Conservation (phyloP, 2,888 invertebrate genomes). For the Siphonodentalium dalli region DNA sequence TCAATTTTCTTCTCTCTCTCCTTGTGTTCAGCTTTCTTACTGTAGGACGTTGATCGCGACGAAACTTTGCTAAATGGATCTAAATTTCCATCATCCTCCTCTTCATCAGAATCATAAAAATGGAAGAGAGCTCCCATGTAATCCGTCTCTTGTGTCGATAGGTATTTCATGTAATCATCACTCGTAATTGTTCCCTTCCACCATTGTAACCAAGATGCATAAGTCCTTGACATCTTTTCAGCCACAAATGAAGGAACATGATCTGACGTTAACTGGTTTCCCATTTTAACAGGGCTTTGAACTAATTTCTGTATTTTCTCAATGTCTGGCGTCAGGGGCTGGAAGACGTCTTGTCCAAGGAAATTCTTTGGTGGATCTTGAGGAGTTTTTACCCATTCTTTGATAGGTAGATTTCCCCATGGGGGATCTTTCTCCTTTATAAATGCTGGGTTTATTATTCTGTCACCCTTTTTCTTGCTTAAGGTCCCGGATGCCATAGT, state of each 20-base stretch:
- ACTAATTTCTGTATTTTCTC: conserved; percentile 44
- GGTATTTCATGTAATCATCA: conserved; percentile 65
- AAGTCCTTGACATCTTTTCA: conserved; percentile 56
- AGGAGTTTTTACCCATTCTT: conserved; percentile 61
- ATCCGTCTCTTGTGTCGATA: conserved; percentile 63
- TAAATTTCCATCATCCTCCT: conserved; percentile 54
- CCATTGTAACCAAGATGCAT: conserved; percentile 63
- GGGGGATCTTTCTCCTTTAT: conserved; percentile 49
- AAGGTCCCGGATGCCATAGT: conserved; percentile 59
- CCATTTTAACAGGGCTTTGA: conserved; percentile 42
- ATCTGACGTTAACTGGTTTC: conserved; percentile 33
- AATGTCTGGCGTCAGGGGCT: conserved; percentile 51
- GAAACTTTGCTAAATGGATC: too few relatives aligned
- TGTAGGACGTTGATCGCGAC: too few relatives aligned
- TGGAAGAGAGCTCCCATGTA: conserved; percentile 63
- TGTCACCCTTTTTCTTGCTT: conserved; percentile 37
- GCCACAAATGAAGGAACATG: conserved; percentile 44
- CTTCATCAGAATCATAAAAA: conserved; percentile 61
- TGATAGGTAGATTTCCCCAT: conserved; percentile 53
- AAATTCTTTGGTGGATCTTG: conserved; percentile 56
- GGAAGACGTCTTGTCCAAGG: conserved; percentile 52
- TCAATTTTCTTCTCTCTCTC: conserved; percentile 50
- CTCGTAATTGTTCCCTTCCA: conserved; percentile 62
- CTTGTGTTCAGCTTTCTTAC: too few relatives aligned
- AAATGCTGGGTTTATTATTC: conserved; percentile 56